phyloP scores from a whole-genome alignment of 2,113 vertebrate genomes.

The Athene cunicularia region DNA sequence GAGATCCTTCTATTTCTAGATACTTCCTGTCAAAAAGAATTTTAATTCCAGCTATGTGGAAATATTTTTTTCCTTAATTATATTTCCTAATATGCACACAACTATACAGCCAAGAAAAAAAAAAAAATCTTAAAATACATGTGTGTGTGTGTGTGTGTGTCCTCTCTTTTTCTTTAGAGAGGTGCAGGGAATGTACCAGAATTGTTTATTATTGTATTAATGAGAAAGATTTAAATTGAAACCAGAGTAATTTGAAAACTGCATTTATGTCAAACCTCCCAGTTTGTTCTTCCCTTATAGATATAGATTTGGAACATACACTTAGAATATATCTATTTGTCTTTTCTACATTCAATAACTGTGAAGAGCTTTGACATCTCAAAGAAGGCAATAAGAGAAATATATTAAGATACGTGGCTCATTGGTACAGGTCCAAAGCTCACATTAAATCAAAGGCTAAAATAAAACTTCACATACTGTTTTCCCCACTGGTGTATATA shows the following conservation, averaged over 20 bases:
- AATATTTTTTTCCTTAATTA: neutral
- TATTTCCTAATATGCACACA: neutral
- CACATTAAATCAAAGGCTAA: neutral
- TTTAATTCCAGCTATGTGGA: neutral
- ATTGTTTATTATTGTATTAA: neutral
- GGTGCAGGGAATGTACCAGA: neutral
- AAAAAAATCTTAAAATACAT: neutral
- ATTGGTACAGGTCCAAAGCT: neutral
- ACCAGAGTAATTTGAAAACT: neutral
- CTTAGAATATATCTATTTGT: neutral
- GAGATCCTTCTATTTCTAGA: neutral
- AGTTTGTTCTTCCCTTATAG: neutral
- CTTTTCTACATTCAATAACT: neutral
- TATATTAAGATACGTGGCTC: neutral
- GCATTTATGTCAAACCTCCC: neutral
- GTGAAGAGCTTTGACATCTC: neutral
- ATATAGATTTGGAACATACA: neutral
- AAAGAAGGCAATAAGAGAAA: neutral
- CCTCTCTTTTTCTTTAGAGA: neutral
- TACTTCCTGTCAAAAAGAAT: neutral
- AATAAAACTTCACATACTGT: neutral
- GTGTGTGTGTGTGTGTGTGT: fast-evolving
- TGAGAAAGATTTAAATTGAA: neutral
- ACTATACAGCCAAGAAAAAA: neutral
- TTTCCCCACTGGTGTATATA: neutral